Conservation (phyloP, 2,888 invertebrate genomes). For the Pediacus dermestoides region DNA sequence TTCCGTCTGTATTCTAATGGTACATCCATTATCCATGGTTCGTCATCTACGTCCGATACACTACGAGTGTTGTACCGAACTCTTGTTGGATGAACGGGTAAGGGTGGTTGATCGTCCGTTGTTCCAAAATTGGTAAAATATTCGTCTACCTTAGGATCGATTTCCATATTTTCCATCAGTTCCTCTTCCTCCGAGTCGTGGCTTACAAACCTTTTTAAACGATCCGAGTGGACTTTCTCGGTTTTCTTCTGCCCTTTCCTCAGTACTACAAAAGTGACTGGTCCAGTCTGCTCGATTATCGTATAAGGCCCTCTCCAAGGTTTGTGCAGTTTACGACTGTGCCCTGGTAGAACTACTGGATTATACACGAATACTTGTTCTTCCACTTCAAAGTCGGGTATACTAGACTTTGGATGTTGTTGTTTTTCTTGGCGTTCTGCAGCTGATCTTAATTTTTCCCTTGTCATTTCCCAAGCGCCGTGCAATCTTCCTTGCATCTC, state of each 20-base stretch:
- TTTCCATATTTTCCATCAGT: too few relatives aligned
- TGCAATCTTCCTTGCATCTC: slow-evolving; percentile 8
- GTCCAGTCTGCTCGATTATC: slow-evolving; percentile 11
- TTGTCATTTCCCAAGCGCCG: slow-evolving; percentile 5
- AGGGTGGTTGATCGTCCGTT: too few relatives aligned
- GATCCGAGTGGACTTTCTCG: not conserved
- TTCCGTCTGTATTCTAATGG: too few relatives aligned
- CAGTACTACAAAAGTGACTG: too few relatives aligned
- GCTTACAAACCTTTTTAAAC: not conserved
- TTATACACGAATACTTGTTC: slow-evolving; percentile 19
- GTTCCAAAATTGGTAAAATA: too few relatives aligned
- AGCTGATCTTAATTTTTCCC: not conserved
- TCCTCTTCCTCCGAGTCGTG: too few relatives aligned
- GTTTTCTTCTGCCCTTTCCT: not conserved
- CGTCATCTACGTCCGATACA: too few relatives aligned
- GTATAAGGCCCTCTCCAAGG: slow-evolving; percentile 16
- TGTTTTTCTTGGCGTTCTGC: slow-evolving; percentile 11
- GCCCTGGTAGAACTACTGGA: slow-evolving; percentile 11
- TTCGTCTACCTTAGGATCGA: too few relatives aligned
- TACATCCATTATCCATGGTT: too few relatives aligned
- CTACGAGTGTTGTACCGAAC: too few relatives aligned
- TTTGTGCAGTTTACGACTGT: slow-evolving; percentile 13
- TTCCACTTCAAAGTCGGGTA: slow-evolving; percentile 12
- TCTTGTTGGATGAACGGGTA: too few relatives aligned
- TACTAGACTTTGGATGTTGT: slow-evolving; percentile 14